Conservation (phyloP, 2,888 invertebrate species). For the Trissolcus brochymenae region DNA sequence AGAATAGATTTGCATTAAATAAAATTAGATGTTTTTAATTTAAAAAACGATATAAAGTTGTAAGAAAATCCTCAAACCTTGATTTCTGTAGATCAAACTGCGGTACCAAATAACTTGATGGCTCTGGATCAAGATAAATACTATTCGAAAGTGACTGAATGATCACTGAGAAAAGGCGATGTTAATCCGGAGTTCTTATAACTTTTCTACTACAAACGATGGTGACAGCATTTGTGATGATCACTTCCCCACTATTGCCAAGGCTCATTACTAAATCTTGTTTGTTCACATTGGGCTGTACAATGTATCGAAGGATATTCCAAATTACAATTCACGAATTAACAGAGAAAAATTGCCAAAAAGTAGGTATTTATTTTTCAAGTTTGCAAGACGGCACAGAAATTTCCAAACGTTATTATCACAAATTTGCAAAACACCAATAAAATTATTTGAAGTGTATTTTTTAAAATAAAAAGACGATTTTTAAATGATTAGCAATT, state of each 20-base stretch:
- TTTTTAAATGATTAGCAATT: too few relatives aligned
- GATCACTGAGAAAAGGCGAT: conserved; percentile 10
- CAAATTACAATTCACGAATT: neutral
- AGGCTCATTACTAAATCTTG: conserved; percentile 1
- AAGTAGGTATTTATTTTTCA: neutral
- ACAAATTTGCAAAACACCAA: too few relatives aligned
- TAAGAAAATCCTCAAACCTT: conserved; percentile 6
- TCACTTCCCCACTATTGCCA: conserved; percentile 12
- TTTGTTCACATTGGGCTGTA: neutral
- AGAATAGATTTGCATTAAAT: too few relatives aligned
- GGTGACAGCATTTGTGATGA: conserved; percentile 26
- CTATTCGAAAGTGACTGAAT: conserved; percentile 3
- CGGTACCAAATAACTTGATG: neutral
- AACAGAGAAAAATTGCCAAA: neutral
- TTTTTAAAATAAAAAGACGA: too few relatives aligned
- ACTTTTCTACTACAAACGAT: conserved; percentile 22
- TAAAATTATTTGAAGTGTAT: too few relatives aligned
- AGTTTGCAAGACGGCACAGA: neutral
- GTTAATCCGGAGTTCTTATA: conserved; percentile 13
- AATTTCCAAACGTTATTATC: too few relatives aligned
- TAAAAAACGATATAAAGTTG: too few relatives aligned
- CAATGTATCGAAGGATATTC: too few relatives aligned
- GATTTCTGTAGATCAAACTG: neutral
- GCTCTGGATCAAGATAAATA: neutral
- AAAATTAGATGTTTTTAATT: too few relatives aligned